Conservation (phyloP, 2,888 invertebrate species). For the Ormia ochracea region DNA sequence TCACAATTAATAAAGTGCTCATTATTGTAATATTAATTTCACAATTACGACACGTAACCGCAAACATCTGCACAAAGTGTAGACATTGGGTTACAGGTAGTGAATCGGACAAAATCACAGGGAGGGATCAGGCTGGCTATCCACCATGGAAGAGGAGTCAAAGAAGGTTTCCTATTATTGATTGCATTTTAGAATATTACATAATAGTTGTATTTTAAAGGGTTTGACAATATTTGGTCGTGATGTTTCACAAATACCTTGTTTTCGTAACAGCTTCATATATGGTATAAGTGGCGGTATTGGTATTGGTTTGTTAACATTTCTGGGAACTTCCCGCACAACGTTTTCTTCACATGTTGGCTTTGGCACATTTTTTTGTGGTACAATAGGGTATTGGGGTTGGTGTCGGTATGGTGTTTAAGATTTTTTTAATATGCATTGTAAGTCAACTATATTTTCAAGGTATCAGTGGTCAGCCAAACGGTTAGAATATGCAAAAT, state of each 20-base stretch:
- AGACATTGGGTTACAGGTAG: too few relatives aligned
- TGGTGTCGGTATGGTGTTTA: constrained; percentile 78
- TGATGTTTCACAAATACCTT: constrained; percentile 86
- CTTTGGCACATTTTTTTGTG: constrained; percentile 81
- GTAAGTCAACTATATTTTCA: background rate
- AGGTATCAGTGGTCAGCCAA: constrained; percentile 83
- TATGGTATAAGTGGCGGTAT: constrained; percentile 86
- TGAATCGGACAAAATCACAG: too few relatives aligned
- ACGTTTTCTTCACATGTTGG: constrained; percentile 82
- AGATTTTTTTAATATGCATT: background rate
- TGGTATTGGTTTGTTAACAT: constrained; percentile 82
- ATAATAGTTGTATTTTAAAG: constrained; percentile 72
- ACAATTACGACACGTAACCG: too few relatives aligned
- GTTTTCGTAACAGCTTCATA: constrained; percentile 86
- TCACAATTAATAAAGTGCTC: too few relatives aligned
- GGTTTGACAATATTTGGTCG: constrained; percentile 82
- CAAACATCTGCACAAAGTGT: too few relatives aligned
- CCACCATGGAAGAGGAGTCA: constrained; percentile 56
- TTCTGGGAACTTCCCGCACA: constrained; percentile 85
- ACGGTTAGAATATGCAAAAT: constrained; percentile 81
- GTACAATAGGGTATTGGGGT: constrained; percentile 84
- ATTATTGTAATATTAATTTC: too few relatives aligned
- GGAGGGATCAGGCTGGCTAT: too few relatives aligned
- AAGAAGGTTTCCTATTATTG: constrained; percentile 42
- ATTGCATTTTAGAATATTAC: background rate